Evolutionary conservation across 1,140 invertebrate species (phyloP).

Genomic region (Triops longicaudatus): DNA sequence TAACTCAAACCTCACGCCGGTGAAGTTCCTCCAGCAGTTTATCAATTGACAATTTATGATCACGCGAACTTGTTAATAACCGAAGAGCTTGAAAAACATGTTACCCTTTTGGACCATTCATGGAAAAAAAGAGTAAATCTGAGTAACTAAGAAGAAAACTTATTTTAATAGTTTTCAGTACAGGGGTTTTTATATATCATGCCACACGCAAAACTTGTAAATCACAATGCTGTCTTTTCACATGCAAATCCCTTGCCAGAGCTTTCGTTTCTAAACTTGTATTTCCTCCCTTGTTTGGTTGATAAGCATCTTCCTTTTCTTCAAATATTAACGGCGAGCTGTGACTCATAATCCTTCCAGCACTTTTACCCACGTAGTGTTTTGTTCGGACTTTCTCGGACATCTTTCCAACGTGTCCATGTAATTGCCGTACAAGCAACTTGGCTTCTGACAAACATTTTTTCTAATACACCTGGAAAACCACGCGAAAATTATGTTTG

Average conservation of each 20-base stretch:
- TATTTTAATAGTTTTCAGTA: background rate
- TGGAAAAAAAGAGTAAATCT: too few relatives aligned
- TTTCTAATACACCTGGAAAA: background rate
- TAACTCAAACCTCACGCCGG: constrained; percentile 8
- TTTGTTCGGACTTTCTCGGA: background rate
- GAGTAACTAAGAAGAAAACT: too few relatives aligned
- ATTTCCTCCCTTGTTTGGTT: background rate
- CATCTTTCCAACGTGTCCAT: background rate
- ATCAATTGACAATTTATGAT: background rate
- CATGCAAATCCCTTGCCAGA: background rate
- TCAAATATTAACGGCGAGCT: background rate
- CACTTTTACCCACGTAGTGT: background rate
- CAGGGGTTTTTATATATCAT: background rate
- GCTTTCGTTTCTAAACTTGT: background rate
- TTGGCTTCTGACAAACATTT: background rate
- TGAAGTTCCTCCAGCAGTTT: background rate
- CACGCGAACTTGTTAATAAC: background rate
- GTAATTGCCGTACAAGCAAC: background rate
- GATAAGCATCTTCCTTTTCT: background rate
- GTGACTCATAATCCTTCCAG: background rate
- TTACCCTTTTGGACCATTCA: too few relatives aligned
- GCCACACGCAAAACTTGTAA: background rate
- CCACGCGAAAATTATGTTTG: background rate
- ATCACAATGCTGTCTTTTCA: constrained; percentile 7
- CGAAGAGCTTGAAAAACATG: too few relatives aligned